Percentiles rank a stretch among this genome's conserved stretches.
Evolutionary conservation across 2,888 invertebrate species (phyloP).

Genomic region (Blomia tropicalis): DNA sequence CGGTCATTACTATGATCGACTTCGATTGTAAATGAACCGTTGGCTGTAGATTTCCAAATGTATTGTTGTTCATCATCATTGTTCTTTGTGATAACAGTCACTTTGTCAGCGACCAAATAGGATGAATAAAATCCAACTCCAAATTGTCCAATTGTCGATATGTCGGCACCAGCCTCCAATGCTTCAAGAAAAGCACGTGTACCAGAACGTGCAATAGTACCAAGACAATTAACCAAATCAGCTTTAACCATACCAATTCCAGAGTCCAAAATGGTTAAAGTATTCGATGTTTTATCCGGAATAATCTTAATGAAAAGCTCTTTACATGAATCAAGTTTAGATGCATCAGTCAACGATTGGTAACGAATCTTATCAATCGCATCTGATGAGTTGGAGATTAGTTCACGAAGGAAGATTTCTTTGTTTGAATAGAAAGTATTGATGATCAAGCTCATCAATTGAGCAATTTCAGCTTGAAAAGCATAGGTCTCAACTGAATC

Average conservation of each 20-base stretch:
- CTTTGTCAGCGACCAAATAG: constrained; percentile 82
- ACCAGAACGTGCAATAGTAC: constrained; percentile 97
- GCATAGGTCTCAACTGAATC: constrained; percentile 48
- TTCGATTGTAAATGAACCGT: constrained; percentile 86
- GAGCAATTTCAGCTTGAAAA: constrained; percentile 99
- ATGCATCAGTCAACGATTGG: constrained; percentile 88
- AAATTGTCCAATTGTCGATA: constrained; percentile 99
- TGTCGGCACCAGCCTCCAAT: constrained; percentile 92
- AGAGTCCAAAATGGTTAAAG: constrained; percentile 81
- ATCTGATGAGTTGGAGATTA: constrained; percentile 97
- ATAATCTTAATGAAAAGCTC: constrained; percentile 89
- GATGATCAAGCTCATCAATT: constrained; percentile 98
- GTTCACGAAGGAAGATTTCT: constrained; percentile 94
- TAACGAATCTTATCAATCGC: constrained; percentile 59
- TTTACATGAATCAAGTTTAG: constrained; percentile 78
- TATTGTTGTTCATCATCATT: constrained; percentile 98
- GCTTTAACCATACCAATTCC: constrained; percentile 98
- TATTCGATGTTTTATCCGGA: constrained; percentile 85
- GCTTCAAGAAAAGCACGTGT: constrained; percentile 99
- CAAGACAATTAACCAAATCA: constrained; percentile 91
- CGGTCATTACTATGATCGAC: constrained; percentile 52
- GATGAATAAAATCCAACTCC: constrained; percentile 99
- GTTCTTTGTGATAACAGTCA: constrained; percentile 80
- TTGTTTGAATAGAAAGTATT: constrained; percentile 99
- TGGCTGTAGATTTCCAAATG: constrained; percentile 93